A percentile compares a stretch with the other conserved stretches of the same genome.
These are phyloP conservation scores for Unio delphinus DNA, from an alignment of 2,888 invertebrate species.

Conservation along the genomic window DNA sequence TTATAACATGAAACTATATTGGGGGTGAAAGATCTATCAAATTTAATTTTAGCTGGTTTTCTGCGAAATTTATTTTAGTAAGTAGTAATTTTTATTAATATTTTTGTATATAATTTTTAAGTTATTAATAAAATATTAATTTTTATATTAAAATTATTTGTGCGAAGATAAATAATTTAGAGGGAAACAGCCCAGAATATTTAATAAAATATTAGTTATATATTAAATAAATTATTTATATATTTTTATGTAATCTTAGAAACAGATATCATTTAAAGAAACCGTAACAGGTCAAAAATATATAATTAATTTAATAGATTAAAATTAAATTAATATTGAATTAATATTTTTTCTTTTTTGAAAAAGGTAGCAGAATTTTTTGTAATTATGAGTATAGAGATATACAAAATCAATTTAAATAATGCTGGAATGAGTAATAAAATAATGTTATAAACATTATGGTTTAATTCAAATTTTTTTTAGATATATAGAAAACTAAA, in stretches of 20 bases:
- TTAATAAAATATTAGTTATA: slow-evolving; percentile 19
- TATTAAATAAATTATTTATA: slow-evolving; percentile 9
- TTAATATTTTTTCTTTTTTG: slow-evolving; percentile 4
- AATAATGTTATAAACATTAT: no score
- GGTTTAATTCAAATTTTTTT: no score
- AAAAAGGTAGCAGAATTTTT: slow-evolving; percentile 12
- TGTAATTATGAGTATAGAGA: no score
- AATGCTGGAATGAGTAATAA: neutral
- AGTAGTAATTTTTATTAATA: neutral
- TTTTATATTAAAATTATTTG: neutral
- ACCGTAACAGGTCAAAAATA: slow-evolving; percentile 27
- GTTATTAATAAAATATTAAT: neutral
- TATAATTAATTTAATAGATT: slow-evolving; percentile 15
- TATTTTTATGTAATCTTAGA: slow-evolving; percentile 30
- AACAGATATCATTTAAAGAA: slow-evolving; percentile 31
- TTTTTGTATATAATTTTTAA: neutral
- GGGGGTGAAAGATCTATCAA: slow-evolving; percentile 30
- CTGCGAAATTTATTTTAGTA: slow-evolving; percentile 21
- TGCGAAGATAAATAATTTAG: slow-evolving; percentile 10
- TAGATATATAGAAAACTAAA: no score
- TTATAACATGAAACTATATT: slow-evolving; percentile 9
- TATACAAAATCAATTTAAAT: neutral
- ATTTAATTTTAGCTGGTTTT: slow-evolving; percentile 24
- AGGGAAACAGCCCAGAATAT: slow-evolving; percentile 27
- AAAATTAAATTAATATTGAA: slow-evolving; percentile 15